Conservation (phyloP, 2,888 invertebrate genomes). For the Hirudinaria manillensis region DNA sequence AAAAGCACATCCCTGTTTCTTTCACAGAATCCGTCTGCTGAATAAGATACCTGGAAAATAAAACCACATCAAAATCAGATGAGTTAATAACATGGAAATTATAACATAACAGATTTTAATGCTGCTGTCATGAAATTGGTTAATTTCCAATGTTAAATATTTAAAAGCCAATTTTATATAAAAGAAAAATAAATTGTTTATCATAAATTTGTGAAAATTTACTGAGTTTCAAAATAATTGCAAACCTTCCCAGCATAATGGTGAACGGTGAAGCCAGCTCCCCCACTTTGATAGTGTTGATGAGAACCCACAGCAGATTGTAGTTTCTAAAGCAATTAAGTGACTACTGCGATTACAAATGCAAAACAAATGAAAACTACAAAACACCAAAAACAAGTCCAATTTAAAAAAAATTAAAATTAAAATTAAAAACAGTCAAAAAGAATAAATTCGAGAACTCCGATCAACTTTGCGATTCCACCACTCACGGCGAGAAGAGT, state of each 20-base stretch:
- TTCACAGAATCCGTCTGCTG: slow-evolving; percentile 66
- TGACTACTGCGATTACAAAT: neutral
- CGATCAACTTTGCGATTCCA: neutral
- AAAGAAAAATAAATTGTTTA: neutral
- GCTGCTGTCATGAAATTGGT: neutral
- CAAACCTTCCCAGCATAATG: slow-evolving; percentile 67
- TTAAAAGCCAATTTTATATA: neutral
- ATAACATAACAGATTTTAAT: neutral
- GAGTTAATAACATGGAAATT: neutral
- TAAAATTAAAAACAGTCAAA: neutral
- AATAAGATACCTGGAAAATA: slow-evolving; percentile 57
- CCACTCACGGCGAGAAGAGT: slow-evolving; percentile 55
- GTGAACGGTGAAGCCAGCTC: slow-evolving; percentile 59
- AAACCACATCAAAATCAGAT: neutral
- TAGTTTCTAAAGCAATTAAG: slow-evolving; percentile 57
- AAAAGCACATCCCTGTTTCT: slow-evolving; percentile 66
- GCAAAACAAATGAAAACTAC: neutral
- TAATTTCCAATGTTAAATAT: neutral
- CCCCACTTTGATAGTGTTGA: slow-evolving; percentile 60
- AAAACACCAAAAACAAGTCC: neutral
- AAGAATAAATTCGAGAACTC: neutral
- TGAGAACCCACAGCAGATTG: slow-evolving; percentile 57
- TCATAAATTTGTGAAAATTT: neutral
- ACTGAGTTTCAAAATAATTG: no score
- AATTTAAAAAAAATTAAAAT: neutral